These are phyloP conservation scores for Anthoptus insignis DNA, from an alignment of 2,888 invertebrate species.

Conservation along the genomic window DNA sequence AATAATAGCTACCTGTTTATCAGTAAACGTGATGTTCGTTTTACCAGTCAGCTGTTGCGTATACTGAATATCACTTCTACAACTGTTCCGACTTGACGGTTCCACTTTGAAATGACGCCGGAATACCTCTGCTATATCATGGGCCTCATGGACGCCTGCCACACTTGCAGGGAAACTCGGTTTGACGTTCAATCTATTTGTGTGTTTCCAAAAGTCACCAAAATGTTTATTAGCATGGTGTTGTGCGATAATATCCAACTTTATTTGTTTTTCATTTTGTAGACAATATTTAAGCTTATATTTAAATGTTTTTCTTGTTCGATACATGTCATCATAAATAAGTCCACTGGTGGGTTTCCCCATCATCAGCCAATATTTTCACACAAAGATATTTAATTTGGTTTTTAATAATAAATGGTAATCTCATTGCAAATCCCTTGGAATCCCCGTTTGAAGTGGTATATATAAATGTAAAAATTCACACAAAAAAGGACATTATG, in stretches of 20 bases:
- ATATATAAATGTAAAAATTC: background rate
- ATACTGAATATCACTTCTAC: too few relatives aligned
- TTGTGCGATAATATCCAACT: slow-evolving; percentile 1
- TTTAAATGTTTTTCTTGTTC: background rate
- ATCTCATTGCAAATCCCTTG: background rate
- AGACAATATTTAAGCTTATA: background rate
- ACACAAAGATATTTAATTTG: background rate
- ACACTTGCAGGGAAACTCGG: too few relatives aligned
- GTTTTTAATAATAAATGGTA: background rate
- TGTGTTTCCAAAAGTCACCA: slow-evolving; percentile 4
- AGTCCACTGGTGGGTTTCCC: slow-evolving; percentile 1
- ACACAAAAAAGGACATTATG: background rate
- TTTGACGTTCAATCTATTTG: too few relatives aligned
- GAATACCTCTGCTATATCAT: too few relatives aligned
- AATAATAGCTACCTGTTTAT: too few relatives aligned
- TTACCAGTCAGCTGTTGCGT: too few relatives aligned
- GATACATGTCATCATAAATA: background rate
- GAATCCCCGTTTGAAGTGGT: background rate
- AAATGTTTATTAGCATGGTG: slow-evolving; percentile 1
- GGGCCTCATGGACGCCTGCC: too few relatives aligned
- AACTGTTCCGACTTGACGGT: too few relatives aligned
- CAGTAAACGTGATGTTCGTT: too few relatives aligned
- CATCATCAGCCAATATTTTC: background rate
- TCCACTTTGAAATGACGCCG: too few relatives aligned
- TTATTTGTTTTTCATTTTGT: slow-evolving; percentile 4